Evolutionary conservation across 2,113 vertebrate genomes (phyloP), one percentile per base, ranked within the genome.

Genomic region (Etia nguti): DNA sequence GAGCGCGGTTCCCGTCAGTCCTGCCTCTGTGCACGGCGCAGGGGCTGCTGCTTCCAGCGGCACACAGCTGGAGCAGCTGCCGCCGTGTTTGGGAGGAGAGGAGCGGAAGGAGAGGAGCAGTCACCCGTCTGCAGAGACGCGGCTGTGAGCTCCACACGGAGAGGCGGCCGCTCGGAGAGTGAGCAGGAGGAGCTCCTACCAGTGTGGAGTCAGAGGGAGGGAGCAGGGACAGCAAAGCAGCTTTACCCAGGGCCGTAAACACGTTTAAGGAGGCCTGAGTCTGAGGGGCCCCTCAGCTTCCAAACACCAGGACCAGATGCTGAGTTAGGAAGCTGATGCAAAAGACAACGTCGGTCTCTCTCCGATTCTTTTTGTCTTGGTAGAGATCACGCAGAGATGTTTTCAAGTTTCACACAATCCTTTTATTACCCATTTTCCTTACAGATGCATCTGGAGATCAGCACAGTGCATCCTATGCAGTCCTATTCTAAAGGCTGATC

Each of bases 91-190:
- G 26, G 6, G 5, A 10, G n/a, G 20, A 43, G 15, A 18, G 16
- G 13, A 65, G 60, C 60, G 10, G 18, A 50, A 4, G 5, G 34
- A 82, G 54, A 65, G 57, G 31, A 24, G 55, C 83, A 86, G 87
- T 92, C 89, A 92, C 89, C 88, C 52, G 86, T 83, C 77, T 84
- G 86, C 50, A 3, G 26, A 87, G 50, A 59, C 38, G 29, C 13
- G 85, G 6, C 3, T 38, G 29, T 11, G 31, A 84, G 59, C 43
- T 55, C 55, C 24, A 84, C 55, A 54, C 79, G 5, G 24, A 46
- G 48, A 10, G n/a, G n/a, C 18, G 13, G 43, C 41, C 10, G 68
- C 41, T 75, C 41, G 9, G 43, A 75, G 41, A 75, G 9, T 46
- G 41, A 75, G 68, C 41, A 75, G 41, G 68, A 75, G n/a, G 6